Evolutionary conservation across 1,140 invertebrate species (phyloP).

Genomic region (Solen grandis): DNA sequence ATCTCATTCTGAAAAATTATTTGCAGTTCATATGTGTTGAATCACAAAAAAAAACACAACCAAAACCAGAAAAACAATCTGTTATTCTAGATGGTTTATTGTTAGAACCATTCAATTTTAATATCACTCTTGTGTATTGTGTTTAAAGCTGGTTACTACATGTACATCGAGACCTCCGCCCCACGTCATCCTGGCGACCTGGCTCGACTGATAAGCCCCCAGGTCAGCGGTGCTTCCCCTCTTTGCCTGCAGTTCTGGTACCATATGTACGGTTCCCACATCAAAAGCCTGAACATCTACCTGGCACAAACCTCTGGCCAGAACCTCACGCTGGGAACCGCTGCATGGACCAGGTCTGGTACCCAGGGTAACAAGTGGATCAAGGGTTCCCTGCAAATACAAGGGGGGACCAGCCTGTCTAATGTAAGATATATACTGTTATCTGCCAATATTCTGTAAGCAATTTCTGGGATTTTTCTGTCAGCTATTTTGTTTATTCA

Average conservation of each 20-base stretch:
- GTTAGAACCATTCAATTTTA: too few species aligned
- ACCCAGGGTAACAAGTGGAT: slow-evolving; percentile 73
- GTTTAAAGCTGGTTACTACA: slow-evolving; percentile 85
- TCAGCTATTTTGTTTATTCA: too few species aligned
- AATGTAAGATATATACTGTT: slow-evolving; percentile 56
- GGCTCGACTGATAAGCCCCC: slow-evolving; percentile 83
- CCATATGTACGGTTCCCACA: slow-evolving; percentile 87
- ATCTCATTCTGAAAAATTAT: too few species aligned
- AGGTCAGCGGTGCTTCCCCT: slow-evolving; percentile 57
- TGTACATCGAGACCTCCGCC: slow-evolving; percentile 88
- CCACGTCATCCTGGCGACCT: slow-evolving; percentile 86
- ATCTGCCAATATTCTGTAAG: too few species aligned
- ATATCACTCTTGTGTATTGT: too few species aligned
- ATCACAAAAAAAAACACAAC: too few species aligned
- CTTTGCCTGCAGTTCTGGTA: slow-evolving; percentile 84
- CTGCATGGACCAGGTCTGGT: slow-evolving; percentile 67
- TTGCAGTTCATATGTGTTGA: too few species aligned
- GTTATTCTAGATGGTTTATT: too few species aligned
- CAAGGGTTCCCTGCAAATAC: slow-evolving; percentile 62
- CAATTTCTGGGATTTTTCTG: too few species aligned
- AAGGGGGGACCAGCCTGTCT: slow-evolving; percentile 57
- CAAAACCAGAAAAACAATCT: too few species aligned
- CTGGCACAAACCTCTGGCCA: slow-evolving; percentile 28
- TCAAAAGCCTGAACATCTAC: slow-evolving; percentile 73
- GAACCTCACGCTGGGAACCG: slow-evolving; percentile 54